A percentile compares a stretch with the other conserved stretches of the same genome.
These are phyloP conservation scores for Microchrysa polita DNA, from an alignment of 2,888 invertebrate genomes.

Conservation along the genomic window DNA sequence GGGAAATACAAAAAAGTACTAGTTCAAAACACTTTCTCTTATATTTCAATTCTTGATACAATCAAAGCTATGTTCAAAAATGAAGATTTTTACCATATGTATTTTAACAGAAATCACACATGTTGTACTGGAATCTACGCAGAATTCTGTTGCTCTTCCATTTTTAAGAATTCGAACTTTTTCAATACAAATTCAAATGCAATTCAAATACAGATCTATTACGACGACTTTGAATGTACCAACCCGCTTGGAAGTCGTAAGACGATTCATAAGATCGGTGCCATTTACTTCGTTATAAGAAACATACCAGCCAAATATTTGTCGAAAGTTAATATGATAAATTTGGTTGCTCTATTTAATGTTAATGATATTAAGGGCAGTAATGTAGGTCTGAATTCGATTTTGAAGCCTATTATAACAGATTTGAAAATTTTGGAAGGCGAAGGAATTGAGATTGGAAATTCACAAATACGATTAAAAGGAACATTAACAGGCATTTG, in stretches of 20 bases:
- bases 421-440: constrained; percentile 43
- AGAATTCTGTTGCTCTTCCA: background rate
- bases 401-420: constrained; percentile 32
- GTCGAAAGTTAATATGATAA: constrained; percentile 41
- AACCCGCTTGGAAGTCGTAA: too few relatives aligned
- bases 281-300: constrained; percentile 31
- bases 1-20: background rate
- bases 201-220: too few relatives aligned
- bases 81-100: background rate
- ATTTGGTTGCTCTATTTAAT: constrained; percentile 45
- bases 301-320: constrained; percentile 43
- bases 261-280: too few relatives aligned
- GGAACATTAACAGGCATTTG: constrained; percentile 43
- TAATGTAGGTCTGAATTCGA: constrained; percentile 21
- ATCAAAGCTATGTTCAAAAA: background rate
- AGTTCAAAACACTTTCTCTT: background rate
- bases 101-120: background rate
- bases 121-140: background rate
- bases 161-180: background rate
- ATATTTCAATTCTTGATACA: too few relatives aligned
- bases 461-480: background rate
- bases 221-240: too few relatives aligned
- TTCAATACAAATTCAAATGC: constrained; percentile 20
- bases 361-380: constrained; percentile 39
- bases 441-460: constrained; percentile 7